Evolutionary conservation across 2,113 vertebrate genomes (phyloP).

Genomic region (Rhodinocichla rosea): DNA sequence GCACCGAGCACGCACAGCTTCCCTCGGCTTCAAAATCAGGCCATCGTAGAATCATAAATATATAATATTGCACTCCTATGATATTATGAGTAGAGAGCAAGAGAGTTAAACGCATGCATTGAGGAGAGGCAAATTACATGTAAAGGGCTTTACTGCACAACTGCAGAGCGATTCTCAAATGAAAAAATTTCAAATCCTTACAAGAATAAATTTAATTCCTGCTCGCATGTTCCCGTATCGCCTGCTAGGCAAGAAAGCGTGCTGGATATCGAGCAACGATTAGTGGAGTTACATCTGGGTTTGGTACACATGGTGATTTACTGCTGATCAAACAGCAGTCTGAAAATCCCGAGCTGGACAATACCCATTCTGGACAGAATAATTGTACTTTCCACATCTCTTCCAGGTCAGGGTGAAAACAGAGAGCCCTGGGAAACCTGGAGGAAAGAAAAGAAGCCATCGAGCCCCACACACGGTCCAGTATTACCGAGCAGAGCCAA

Average conservation of each 20-base stretch:
- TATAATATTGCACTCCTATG: slow-evolving; percentile 11
- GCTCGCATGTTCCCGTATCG: accelerated
- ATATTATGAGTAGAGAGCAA: slow-evolving; percentile 26
- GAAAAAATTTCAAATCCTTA: neutral
- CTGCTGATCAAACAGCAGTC: neutral
- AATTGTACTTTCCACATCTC: neutral
- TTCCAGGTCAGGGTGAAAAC: neutral
- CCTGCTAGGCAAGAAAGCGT: neutral
- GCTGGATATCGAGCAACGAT: neutral
- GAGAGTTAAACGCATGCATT: neutral
- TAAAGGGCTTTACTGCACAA: neutral
- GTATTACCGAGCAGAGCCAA: neutral
- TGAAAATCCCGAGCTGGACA: neutral
- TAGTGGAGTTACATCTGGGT: neutral
- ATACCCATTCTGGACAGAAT: neutral
- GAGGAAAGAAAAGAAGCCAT: neutral
- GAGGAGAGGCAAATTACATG: neutral
- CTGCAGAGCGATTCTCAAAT: neutral
- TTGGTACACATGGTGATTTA: neutral
- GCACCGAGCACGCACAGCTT: neutral
- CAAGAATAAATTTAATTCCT: neutral
- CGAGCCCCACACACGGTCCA: accelerated
- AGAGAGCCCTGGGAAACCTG: neutral
- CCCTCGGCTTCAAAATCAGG: slow-evolving; percentile 21
- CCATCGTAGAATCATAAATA: slow-evolving; percentile 49